A percentile compares a stretch with the other conserved stretches of the same genome.
Conservation (phyloP, 2,888 invertebrate genomes). For the Leptinotarsa tumamoca region DNA sequence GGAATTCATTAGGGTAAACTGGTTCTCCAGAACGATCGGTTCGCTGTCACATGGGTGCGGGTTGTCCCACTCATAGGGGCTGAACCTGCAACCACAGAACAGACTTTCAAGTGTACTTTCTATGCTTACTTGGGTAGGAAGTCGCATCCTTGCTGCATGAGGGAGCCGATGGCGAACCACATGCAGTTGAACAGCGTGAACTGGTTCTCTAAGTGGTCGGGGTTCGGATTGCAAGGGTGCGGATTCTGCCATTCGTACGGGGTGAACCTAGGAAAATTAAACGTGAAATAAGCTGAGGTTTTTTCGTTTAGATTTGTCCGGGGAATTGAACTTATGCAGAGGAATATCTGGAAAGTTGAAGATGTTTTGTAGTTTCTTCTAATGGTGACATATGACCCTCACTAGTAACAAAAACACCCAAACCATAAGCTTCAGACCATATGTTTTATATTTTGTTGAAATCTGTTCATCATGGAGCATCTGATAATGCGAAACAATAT, state of each 20-base stretch:
- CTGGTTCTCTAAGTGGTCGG: conserved; percentile 89
- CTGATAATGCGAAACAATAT: too few relatives aligned
- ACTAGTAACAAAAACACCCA: too few relatives aligned
- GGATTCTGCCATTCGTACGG: conserved; percentile 97
- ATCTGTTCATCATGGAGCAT: too few relatives aligned
- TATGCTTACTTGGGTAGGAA: conserved; percentile 89
- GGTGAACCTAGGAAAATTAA: conserved; percentile 76
- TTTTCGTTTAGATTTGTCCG: neutral
- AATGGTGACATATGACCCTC: too few relatives aligned
- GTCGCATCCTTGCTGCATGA: conserved; percentile 97
- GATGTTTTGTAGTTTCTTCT: too few relatives aligned
- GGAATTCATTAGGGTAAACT: conserved; percentile 90
- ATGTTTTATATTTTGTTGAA: too few relatives aligned
- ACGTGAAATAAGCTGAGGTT: neutral
- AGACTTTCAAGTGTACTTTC: conserved; percentile 37
- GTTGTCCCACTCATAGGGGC: conserved; percentile 94
- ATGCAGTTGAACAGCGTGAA: conserved; percentile 94
- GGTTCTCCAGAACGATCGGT: conserved; percentile 89
- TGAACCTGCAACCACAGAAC: conserved; percentile 75
- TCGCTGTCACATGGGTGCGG: conserved; percentile 87
- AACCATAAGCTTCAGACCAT: too few relatives aligned
- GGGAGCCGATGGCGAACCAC: conserved; percentile 96
- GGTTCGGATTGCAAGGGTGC: conserved; percentile 84
- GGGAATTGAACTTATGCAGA: too few relatives aligned
- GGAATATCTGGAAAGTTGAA: too few relatives aligned